Conservation (phyloP, 2,113 vertebrate genomes). For the Raja brachyura region DNA sequence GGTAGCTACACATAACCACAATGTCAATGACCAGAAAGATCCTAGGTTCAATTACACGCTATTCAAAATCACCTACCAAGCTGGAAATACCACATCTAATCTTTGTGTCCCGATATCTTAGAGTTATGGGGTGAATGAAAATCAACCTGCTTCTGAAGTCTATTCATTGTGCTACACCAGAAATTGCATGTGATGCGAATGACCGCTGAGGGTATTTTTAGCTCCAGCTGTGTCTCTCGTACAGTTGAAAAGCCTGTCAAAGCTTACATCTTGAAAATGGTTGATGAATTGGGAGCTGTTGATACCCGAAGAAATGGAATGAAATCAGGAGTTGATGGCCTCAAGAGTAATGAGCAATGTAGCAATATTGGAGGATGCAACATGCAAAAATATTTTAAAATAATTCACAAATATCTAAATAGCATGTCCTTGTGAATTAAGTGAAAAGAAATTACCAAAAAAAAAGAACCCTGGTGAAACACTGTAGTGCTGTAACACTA, state of each 20-base stretch:
- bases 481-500: neutral
- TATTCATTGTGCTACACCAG: neutral
- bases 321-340: neutral
- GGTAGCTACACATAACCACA: neutral
- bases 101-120: neutral
- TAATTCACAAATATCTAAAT: neutral
- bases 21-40: neutral
- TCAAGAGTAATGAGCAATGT: neutral
- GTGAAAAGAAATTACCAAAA: neutral
- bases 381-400: neutral
- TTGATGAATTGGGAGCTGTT: neutral
- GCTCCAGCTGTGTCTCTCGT: neutral
- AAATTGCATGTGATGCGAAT: neutral
- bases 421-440: neutral
- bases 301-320: neutral
- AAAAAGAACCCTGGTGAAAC: neutral
- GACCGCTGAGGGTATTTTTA: neutral
- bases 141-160: neutral
- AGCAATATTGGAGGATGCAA: neutral
- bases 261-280: neutral
- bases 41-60: neutral
- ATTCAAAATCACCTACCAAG: neutral
- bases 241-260: neutral
- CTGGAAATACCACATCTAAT: neutral
- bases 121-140: neutral